These are phyloP conservation scores for Dascyllus trimaculatus DNA, from an alignment of 2,113 vertebrate genomes.

Conservation along the genomic window DNA sequence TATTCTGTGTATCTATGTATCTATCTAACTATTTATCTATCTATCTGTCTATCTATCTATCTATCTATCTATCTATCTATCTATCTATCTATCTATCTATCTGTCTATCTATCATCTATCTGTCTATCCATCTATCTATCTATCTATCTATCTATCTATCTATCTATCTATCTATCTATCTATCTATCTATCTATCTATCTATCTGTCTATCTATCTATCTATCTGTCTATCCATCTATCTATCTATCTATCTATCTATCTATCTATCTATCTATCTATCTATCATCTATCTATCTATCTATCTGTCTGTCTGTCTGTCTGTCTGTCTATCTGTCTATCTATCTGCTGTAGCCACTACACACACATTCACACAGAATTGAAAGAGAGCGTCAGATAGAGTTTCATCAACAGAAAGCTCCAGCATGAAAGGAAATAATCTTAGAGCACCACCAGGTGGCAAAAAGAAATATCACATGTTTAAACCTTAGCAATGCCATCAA, in stretches of 20 bases:
- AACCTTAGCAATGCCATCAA: conserved; percentile 2
- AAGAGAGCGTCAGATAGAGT: background rate
- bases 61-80: conserved; percentile 5
- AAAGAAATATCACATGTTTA: conserved; percentile 61
- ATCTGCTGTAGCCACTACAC: background rate
- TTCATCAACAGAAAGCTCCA: background rate
- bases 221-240: background rate
- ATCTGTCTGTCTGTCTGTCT: conserved; percentile 17
- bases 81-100: conserved; percentile 17
- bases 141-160: conserved; percentile 6
- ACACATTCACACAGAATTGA: background rate
- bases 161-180: conserved; percentile 6
- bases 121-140: conserved; percentile 2
- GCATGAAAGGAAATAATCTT: conserved; percentile 55
- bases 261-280: conserved; percentile 3
- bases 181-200: conserved; percentile 3
- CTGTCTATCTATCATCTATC: conserved; percentile 21
- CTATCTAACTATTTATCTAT: conserved; percentile 1
- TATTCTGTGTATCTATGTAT: conserved; percentile 1
- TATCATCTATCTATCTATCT: conserved; percentile 16
- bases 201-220: conserved; percentile 22
- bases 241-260: conserved; percentile 9
- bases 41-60: conserved; percentile 8
- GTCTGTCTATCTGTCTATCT: conserved; percentile 15
- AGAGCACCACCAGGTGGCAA: conserved; percentile 77